Base-by-base conservation (phyloP, 2,888 invertebrate species). In the Lampropteryx suffumata region DNA sequence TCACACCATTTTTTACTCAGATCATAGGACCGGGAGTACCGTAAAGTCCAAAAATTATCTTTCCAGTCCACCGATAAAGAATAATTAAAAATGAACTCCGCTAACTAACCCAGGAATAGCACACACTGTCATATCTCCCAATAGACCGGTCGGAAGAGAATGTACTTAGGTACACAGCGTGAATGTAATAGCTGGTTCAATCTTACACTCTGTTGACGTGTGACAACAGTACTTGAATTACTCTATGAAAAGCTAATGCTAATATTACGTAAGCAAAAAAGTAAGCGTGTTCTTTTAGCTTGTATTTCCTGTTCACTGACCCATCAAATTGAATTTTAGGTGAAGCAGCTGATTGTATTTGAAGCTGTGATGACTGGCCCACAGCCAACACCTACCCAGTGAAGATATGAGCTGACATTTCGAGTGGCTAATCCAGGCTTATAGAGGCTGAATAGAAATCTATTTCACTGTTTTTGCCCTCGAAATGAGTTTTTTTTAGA, bases 101-200 rank as follows among this genome's bases (percentile, higher is more conserved):
- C 27, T 56, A 52, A 56, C 49, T 55, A 57, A 54, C 54, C 55
- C 45, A 9, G 32, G 47, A 50, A 56, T 50, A 51, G 56, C 36
- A 50, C 37, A 48, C 34, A 41, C 50, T 58, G 58, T 61, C 61
- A 55, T 61, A 61, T 61, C 54, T 58, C 49, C 50, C 56, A 57
- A 56, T 58, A 49, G 49, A 47, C 28, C 46, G 4, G 49, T 30
- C 41, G 41, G 37, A 36, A 30, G 28, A 17, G 30, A 32, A 14
- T 42, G 35, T 11, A 28, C 30, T 12, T 36, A 30, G 0, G 1
- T 33, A 24, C 35, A 8, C 26, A 42, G 33, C n/a, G 9, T 4
- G 9, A 33, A 1, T 1, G 17, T 33, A 29, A 36, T 4, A 17
- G 49, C 49, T 42, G n/a, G n/a, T n/a, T n/a, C n/a, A n/a, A n/a